These are phyloP conservation scores for Lacanobia oleracea DNA, from an alignment of 2,888 invertebrate species.

Conservation along the genomic window DNA sequence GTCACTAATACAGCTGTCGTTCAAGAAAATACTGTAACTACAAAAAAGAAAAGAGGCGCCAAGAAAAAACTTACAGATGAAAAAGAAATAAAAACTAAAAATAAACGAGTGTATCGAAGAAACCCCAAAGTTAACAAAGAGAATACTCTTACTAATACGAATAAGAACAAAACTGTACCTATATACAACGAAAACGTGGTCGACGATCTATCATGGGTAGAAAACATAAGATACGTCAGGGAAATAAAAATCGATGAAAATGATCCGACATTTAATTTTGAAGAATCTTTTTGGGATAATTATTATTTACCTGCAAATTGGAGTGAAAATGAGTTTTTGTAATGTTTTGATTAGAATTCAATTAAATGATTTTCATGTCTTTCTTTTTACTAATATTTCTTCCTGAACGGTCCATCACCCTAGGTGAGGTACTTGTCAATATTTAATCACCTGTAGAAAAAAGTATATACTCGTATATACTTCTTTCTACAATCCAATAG, in stretches of 20 bases:
- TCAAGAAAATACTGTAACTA: neutral
- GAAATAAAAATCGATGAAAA: conserved; percentile 75
- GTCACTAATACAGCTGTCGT: neutral
- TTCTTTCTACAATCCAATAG: no score
- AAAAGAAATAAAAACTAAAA: conserved; percentile 25
- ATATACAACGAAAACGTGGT: conserved; percentile 55
- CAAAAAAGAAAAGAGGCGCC: conserved; percentile 53
- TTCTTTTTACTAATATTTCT: neutral
- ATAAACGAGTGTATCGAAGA: neutral
- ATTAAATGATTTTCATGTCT: neutral
- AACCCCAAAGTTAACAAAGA: conserved; percentile 3
- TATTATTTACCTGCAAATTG: conserved; percentile 73
- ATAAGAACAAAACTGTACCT: conserved; percentile 17
- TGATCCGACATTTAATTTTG: conserved; percentile 61
- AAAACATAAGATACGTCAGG: conserved; percentile 78
- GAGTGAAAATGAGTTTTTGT: conserved; percentile 73
- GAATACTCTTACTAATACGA: neutral
- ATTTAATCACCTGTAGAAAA: no score
- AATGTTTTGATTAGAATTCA: neutral
- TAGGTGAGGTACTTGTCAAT: neutral
- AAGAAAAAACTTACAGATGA: conserved; percentile 45
- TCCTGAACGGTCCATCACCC: neutral
- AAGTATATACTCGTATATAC: no score
- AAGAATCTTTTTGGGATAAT: conserved; percentile 79
- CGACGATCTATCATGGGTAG: conserved; percentile 81